Conservation (phyloP, 2,797 vertebrate species). For the Huso huso region DNA sequence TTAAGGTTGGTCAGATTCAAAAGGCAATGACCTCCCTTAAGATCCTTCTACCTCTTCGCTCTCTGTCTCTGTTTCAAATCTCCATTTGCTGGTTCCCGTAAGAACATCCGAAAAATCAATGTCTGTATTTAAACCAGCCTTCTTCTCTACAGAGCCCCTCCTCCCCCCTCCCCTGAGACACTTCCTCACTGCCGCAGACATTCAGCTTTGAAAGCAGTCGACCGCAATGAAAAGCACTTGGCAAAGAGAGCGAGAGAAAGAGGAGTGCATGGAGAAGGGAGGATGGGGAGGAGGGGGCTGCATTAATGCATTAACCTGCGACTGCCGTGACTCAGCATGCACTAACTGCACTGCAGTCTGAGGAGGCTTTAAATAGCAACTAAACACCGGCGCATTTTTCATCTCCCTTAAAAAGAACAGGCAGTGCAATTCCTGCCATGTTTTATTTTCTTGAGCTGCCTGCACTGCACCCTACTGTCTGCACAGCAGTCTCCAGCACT, state of each 20-base stretch:
- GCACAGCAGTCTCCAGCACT: too few species aligned
- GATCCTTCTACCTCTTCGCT: too few species aligned
- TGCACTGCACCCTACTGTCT: too few species aligned
- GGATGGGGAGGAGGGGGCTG: not conserved
- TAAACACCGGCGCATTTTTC: too few species aligned
- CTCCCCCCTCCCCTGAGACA: not conserved
- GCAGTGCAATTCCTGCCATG: too few species aligned
- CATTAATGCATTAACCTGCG: not conserved
- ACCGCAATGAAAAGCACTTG: not conserved
- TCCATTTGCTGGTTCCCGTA: too few species aligned
- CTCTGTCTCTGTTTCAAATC: too few species aligned
- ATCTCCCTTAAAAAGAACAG: too few species aligned
- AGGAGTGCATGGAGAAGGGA: not conserved
- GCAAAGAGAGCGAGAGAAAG: not conserved
- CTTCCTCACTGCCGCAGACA: not conserved
- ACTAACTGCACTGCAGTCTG: not conserved
- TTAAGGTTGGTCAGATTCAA: too few species aligned
- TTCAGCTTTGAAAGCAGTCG: not conserved
- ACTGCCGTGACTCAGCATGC: not conserved
- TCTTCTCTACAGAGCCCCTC: not conserved
- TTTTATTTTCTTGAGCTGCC: too few species aligned
- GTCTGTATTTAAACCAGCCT: not conserved
- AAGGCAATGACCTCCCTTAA: too few species aligned
- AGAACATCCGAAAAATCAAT: too few species aligned
- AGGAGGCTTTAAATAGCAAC: not conserved